Conservation (phyloP, 2,797 vertebrate species). For the Micrastur ruficollis region DNA sequence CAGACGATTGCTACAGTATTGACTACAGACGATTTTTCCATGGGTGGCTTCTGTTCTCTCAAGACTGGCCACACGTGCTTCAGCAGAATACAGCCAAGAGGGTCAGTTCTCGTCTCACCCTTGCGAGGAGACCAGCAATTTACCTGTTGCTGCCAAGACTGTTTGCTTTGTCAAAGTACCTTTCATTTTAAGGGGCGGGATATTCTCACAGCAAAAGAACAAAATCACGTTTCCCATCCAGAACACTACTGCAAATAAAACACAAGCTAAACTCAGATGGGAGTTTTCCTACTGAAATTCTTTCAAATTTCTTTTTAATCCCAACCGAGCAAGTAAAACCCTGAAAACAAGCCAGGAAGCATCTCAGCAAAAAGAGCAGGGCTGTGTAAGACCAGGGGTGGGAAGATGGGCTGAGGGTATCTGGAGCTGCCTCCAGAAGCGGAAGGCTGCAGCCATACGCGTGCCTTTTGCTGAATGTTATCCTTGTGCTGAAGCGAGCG, state of each 20-base stretch:
- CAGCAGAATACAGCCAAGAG: neutral
- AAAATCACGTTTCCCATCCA: neutral
- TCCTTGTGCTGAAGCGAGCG: fast-evolving
- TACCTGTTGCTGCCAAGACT: neutral
- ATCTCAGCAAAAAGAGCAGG: neutral
- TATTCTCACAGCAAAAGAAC: neutral
- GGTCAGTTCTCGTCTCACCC: neutral
- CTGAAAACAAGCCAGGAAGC: neutral
- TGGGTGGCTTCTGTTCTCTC: neutral
- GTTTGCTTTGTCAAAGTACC: neutral
- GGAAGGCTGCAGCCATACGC: fast-evolving
- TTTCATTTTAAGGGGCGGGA: neutral
- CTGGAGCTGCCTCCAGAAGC: neutral
- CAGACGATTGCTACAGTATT: neutral
- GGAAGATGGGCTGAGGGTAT: neutral
- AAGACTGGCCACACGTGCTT: neutral
- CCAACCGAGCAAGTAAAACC: neutral
- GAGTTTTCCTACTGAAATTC: neutral
- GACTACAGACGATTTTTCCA: neutral
- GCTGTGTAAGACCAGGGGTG: fast-evolving
- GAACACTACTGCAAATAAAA: neutral
- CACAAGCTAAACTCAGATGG: neutral
- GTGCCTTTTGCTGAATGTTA: fast-evolving
- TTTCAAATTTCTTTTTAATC: neutral
- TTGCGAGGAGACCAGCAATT: neutral